Base-by-base conservation (phyloP, 30 jellyfish, hydroid and myxozoan species). In the Rhopilema esculentum region DNA sequence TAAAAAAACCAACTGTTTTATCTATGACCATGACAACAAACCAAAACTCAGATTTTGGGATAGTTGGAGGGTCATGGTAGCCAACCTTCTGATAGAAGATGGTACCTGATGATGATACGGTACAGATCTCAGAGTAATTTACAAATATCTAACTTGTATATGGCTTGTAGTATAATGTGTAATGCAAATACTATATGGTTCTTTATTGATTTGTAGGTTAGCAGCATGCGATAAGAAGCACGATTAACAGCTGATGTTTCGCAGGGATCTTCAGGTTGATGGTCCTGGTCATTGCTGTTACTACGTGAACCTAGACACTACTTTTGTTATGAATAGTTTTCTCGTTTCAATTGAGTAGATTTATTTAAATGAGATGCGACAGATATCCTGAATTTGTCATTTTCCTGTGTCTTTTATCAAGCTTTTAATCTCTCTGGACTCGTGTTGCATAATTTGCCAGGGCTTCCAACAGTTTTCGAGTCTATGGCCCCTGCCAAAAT, bases 171-270 rank as follows among this genome's bases (percentile, higher is more conserved):
- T n/a, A n/a, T n/a, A n/a, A n/a, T n/a, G n/a, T n/a, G n/a, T n/a
- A n/a, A 12, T 40, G 57, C 57, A 12, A 22, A 1, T 20, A 0
- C 16, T 66, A 18, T 66, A n/a, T 16, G 19, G 0, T 74, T 20
- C 19, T 12, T 1, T 75, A 49, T 23, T 29, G 23, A 0, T 52
- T 61, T 77, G 18, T 26, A 77, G 88, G 88, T 77, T 62, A 77
- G 77, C 78, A 77, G 88, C 77, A 57, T 77, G 88, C 76, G 88
- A 77, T 77, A 77, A 66, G 27, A 66, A 1, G 7, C 77, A 23
- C n/a, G 1, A 66, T 32, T 7, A 23, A 21, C 16, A 21, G 20
- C 16, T 21, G 30, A 32, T 32, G 33, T 32, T 20, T 66, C 16
- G 30, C 50, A 18, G 7, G 19, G 4, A 28, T n/a, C 17, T n/a